Percentiles rank a stretch among this genome's conserved stretches.
Evolutionary conservation across 2,113 vertebrate genomes (phyloP).

Genomic region (Sorex fumeus): DNA sequence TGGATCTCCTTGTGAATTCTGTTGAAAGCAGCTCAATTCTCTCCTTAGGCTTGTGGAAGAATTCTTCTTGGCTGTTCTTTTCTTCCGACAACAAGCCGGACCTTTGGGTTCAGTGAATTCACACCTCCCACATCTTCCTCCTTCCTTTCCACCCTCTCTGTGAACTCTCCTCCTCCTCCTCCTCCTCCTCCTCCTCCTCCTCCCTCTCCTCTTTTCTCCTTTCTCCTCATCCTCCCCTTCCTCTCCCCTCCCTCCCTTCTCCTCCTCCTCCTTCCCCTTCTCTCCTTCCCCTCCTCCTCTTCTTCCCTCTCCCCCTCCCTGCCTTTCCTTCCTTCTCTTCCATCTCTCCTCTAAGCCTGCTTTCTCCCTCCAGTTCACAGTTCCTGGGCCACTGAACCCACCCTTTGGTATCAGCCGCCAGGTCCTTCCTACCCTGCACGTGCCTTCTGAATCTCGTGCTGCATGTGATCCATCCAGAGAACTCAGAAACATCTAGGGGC

Average conservation of each 20-base stretch:
- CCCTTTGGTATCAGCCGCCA: background rate
- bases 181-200: too few species aligned
- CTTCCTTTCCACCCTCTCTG: background rate
- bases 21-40: background rate
- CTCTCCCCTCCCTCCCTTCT: background rate
- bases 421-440: background rate
- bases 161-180: background rate
- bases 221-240: too few species aligned
- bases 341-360: too few species aligned
- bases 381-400: background rate
- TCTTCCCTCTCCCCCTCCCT: background rate
- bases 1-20: background rate
- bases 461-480: background rate
- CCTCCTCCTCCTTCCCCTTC: background rate
- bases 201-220: background rate
- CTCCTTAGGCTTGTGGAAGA: background rate
- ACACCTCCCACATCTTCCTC: background rate
- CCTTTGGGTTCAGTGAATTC: background rate
- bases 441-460: background rate
- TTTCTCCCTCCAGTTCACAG: background rate
- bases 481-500: background rate
- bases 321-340: background rate
- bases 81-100: too few species aligned
- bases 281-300: background rate
- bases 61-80: background rate